These are phyloP conservation scores for Colaptes auratus DNA, from an alignment of 2,113 vertebrate genomes.

Conservation along the genomic window DNA sequence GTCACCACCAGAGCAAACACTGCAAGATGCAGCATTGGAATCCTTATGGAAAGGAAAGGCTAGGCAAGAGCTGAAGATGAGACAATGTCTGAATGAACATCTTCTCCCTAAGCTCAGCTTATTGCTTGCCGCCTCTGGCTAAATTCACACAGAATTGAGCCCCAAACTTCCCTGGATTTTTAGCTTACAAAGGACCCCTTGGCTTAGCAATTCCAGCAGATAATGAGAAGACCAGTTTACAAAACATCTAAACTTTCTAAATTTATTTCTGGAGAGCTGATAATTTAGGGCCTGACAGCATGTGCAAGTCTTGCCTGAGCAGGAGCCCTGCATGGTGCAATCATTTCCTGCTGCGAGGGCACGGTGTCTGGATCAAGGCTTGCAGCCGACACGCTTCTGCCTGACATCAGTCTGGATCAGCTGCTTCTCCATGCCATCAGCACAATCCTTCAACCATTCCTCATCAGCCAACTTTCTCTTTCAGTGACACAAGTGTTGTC, in stretches of 20 bases:
- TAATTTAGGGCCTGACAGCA: constrained; percentile 30
- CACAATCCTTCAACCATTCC: neutral
- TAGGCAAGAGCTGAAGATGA: neutral
- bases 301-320: constrained; percentile 4
- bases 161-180: neutral
- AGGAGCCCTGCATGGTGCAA: neutral
- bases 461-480: neutral
- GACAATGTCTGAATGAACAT: neutral
- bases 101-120: neutral
- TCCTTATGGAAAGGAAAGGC: neutral
- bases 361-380: neutral
- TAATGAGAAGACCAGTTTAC: neutral
- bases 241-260: neutral
- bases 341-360: constrained; percentile 23
- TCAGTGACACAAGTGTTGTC: neutral
- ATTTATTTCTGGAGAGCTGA: constrained; percentile 5
- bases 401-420: neutral
- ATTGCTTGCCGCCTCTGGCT: neutral
- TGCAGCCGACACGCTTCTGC: neutral
- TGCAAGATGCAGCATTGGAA: neutral
- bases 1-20: neutral
- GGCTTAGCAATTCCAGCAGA: neutral
- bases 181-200: neutral
- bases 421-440: neutral
- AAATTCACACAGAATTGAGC: neutral